Conservation (phyloP, 1,140 invertebrate genomes). For the Listronotus oregonensis region DNA sequence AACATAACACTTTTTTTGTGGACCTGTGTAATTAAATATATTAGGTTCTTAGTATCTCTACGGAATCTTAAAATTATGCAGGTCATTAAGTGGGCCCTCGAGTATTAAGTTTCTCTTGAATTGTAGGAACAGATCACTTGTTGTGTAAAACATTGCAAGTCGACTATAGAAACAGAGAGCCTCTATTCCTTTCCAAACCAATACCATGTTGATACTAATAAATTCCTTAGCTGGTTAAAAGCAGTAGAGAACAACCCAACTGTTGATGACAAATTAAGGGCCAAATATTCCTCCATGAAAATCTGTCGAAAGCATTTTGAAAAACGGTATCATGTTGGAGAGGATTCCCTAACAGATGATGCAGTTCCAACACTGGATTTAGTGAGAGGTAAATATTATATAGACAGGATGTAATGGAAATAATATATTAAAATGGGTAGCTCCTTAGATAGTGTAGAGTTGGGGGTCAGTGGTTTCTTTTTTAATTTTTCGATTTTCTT, state of each 20-base stretch:
- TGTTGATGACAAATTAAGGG: not conserved
- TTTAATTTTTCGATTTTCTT: no score
- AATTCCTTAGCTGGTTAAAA: no score
- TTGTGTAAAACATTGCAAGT: not conserved
- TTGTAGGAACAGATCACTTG: not conserved
- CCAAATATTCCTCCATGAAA: not conserved
- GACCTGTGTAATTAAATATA: no score
- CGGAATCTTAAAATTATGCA: no score
- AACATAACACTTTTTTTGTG: no score
- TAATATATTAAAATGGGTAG: no score
- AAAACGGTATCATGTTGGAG: not conserved
- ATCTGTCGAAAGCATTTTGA: constrained; percentile 8
- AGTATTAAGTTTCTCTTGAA: no score
- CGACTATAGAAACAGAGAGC: not conserved
- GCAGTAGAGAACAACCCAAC: not conserved
- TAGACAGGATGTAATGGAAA: no score
- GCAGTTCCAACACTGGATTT: not conserved
- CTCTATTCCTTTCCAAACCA: not conserved
- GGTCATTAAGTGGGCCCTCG: no score
- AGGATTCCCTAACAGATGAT: not conserved
- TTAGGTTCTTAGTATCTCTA: no score
- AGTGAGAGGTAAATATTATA: not conserved
- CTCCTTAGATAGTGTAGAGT: no score
- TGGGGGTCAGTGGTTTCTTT: no score
- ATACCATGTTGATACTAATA: not conserved